Base-by-base conservation (phyloP, 30 jellyfish, hydroid and myxozoan genomes). In the Calvadosia cruxmelitensis region DNA sequence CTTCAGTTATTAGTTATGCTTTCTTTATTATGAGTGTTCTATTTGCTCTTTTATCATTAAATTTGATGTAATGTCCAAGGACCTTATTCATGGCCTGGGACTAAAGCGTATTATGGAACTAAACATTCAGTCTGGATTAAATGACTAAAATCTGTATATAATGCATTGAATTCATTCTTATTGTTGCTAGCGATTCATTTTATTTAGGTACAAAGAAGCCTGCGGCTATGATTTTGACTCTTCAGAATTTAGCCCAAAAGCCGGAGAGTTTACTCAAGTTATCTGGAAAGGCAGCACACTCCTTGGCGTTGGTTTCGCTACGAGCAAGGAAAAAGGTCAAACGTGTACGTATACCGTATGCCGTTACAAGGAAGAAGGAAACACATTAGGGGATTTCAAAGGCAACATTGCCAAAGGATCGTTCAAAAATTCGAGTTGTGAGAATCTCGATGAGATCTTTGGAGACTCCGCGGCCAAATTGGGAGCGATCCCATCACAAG, bases 181-280 rank as follows among this genome's bases (percentile, higher is more conserved):
- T n/a, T n/a, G n/a, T n/a, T n/a, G n/a, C n/a, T n/a, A n/a, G n/a
- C n/a, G n/a, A n/a, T n/a, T n/a, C n/a, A n/a, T n/a, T 57, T 15
- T 67, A 32, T 69, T 33, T 63, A 89, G 98, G 98, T 89, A 89
- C 78, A 76, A 81, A 29, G 90, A 82, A 3, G 94, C 69, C 16
- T 89, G 98, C 34, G 52, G 31, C 13, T 89, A 76, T 73, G 78
- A 81, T 51, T 89, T 89, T 49, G 93, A 74, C 1, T 72, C 82
- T 2, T 91, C 71, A 31, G 24, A 78, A 15, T 84, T 69, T 27
- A 69, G 61, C 52, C 50, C 81, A 3, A 74, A 50, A 1, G 52
- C 98, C 0, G 82, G 70, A 25, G 79, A 83, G 49, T 91, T 91
- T 63, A 75, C 80, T 2, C 92, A 69, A 33, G 67, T 91, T 77